These are phyloP conservation scores for Rhyzopertha dominica DNA, from an alignment of 1,140 invertebrate genomes.

Conservation along the genomic window DNA sequence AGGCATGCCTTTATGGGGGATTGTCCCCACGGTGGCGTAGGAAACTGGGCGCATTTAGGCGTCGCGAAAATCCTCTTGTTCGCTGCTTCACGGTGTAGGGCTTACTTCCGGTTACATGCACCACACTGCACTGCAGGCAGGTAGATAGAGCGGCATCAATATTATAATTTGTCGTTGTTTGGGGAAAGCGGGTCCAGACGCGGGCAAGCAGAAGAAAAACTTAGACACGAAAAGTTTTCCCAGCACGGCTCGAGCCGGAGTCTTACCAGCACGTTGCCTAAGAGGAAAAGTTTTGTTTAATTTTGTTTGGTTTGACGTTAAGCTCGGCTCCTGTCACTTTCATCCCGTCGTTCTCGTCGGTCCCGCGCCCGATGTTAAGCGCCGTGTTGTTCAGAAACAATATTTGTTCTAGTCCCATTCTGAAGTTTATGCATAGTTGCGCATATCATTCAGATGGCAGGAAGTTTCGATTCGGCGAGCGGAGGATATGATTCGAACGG, in stretches of 20 bases:
- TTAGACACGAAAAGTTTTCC: conserved; percentile 44
- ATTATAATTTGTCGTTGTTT: conserved; percentile 45
- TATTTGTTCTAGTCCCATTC: conserved; percentile 41
- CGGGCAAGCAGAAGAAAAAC: conserved; percentile 38
- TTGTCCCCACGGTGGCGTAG: no score
- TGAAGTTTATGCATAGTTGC: conserved; percentile 40
- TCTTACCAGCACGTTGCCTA: conserved; percentile 41
- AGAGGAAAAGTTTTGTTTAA: conserved; percentile 47
- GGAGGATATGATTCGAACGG: conserved; percentile 33
- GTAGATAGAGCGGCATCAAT: conserved; percentile 38
- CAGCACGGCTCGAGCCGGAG: conserved; percentile 29
- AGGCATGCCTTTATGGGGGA: no score
- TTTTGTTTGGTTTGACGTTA: conserved; percentile 47
- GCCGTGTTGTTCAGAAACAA: conserved; percentile 40
- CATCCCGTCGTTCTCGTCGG: conserved; percentile 37
- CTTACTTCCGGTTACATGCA: conserved; percentile 29
- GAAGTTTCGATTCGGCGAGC: conserved; percentile 26
- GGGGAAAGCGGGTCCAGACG: conserved; percentile 35
- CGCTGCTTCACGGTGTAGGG: no score
- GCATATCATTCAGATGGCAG: conserved; percentile 24
- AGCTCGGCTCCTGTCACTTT: conserved; percentile 46
- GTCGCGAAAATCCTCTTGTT: no score
- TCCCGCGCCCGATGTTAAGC: conserved; percentile 34
- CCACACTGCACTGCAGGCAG: conserved; percentile 29
- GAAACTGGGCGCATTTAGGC: no score